Evolutionary conservation across 2,888 invertebrate species (phyloP).

Genomic region (Allophyes oxyacanthae): DNA sequence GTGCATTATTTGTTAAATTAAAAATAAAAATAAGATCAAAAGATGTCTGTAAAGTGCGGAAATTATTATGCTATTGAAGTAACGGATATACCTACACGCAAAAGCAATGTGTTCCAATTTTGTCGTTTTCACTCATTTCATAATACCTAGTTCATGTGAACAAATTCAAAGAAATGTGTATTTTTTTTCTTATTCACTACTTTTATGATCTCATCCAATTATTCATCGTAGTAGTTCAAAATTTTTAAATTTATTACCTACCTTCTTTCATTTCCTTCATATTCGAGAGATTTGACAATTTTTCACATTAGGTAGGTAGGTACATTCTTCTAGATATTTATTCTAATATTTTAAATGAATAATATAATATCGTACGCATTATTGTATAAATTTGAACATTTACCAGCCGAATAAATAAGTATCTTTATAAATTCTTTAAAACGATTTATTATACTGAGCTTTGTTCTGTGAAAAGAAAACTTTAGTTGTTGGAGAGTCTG

Average conservation of each 20-base stretch:
- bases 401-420: conserved; percentile 30
- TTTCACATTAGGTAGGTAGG: too few relatives aligned
- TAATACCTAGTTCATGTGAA: conserved; percentile 30
- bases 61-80: conserved; percentile 49
- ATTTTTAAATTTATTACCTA: conserved; percentile 25
- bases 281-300: conserved; percentile 5
- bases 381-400: conserved; percentile 41
- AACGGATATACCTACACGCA: conserved; percentile 31
- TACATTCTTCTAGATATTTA: conserved; percentile 18
- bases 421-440: conserved; percentile 53
- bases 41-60: conserved; percentile 30
- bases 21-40: too few relatives aligned
- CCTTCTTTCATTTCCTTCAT: conserved; percentile 19
- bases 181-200: conserved; percentile 9
- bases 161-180: conserved; percentile 42
- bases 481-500: conserved; percentile 58
- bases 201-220: conserved; percentile 28
- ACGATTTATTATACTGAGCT: conserved; percentile 62
- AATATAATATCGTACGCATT: conserved; percentile 22
- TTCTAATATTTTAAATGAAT: conserved; percentile 11
- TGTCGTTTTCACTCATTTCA: conserved; percentile 41
- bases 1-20: too few relatives aligned
- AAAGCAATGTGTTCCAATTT: conserved; percentile 47
- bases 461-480: conserved; percentile 61
- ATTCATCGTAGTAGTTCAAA: conserved; percentile 20